These are phyloP conservation scores for Metopolophium dirhodum DNA, from an alignment of 1,140 invertebrate genomes.

Conservation along the genomic window DNA sequence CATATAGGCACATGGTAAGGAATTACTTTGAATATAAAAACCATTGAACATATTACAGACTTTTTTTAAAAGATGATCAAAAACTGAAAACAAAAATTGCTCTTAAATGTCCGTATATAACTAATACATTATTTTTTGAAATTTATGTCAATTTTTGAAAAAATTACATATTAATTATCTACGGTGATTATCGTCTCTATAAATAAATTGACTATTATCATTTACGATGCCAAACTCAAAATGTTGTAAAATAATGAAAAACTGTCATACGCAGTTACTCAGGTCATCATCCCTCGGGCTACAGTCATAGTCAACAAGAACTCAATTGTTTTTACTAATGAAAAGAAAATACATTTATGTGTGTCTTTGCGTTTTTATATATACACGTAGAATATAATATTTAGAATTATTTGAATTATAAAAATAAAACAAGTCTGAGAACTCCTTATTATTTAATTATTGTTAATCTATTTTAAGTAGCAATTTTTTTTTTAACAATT, in stretches of 20 bases:
- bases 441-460: neutral
- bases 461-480: neutral
- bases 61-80: neutral
- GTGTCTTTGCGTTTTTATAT: neutral
- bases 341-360: neutral
- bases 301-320: neutral
- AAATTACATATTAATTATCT: neutral
- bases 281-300: neutral
- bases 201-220: neutral
- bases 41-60: neutral
- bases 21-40: neutral
- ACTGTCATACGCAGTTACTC: neutral
- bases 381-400: neutral
- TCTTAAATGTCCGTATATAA: neutral
- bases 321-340: neutral
- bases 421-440: neutral
- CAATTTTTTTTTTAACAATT: neutral
- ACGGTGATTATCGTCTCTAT: neutral
- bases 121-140: neutral
- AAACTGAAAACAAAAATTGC: neutral
- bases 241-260: neutral
- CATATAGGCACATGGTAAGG: neutral
- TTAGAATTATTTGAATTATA: neutral
- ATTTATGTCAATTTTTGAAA: neutral
- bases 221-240: neutral